Evolutionary conservation across 2,888 invertebrate species (phyloP), one percentile per base, ranked within the genome.

Genomic region (Eristalis arbustorum): DNA sequence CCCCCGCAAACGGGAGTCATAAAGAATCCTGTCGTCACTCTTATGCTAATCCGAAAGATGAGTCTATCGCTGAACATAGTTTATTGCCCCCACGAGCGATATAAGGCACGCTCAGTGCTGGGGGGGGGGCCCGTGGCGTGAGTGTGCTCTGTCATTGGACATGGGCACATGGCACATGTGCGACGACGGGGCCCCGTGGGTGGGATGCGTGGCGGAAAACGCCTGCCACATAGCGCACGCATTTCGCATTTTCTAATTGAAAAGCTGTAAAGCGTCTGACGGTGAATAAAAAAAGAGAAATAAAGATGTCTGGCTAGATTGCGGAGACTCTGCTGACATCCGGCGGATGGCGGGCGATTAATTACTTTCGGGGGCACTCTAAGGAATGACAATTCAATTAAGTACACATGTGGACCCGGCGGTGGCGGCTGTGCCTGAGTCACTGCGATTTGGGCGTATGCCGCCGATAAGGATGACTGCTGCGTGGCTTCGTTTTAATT

Each of bases 1-100:
- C 49, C 49, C 6, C 2, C 4, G 31, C 49, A 18, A 18, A 2
- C 49, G 49, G 18, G 18, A 23, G 14, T 3, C 22, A 22, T 49
- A 76, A 62, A 76, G 13, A 67, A 67, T 18, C 13, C 61, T 18
- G 49, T 63, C 79, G 64, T 79, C 74, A 84, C 69, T 79, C 79
- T 74, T 67, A 84, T 84, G 73, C 22, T 63, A 64, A 74, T 75
- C 59, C 23, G 57, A 59, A 63, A 74, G 74, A 80, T 74, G 74
- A 68, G 72, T 67, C 77, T 68, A 34, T 57, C 31, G 59, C 18
- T 6, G 18, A 49, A 49, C 18, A 18, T 49, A 59, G 68, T 74
- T 84, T 84, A 73, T 78, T 77, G 28, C 42, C 62, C 69, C 63
- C 73, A n/a, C 34, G 59, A 64, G 73, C 31, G 14, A 68, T 40